Percentiles rank a stretch among this genome's conserved stretches.
phyloP scores from a whole-genome alignment of 2,888 invertebrate genomes.

The Eupithecia inturbata region DNA sequence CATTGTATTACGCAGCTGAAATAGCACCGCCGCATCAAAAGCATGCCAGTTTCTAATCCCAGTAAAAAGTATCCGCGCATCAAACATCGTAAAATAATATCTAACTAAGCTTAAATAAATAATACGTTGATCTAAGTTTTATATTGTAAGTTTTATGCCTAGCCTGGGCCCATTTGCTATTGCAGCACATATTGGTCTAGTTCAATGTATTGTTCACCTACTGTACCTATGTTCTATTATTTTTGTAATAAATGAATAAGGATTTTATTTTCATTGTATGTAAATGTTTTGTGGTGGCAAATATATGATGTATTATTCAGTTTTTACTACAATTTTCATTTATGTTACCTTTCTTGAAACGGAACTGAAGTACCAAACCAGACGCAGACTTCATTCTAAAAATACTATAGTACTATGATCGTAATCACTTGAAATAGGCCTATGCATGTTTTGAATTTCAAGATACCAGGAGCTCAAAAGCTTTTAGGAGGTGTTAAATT shows the following conservation, averaged over 20 bases:
- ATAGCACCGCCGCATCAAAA: conserved; percentile 48
- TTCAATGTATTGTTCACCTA: no score
- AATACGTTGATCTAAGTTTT: neutral
- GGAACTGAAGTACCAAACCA: neutral
- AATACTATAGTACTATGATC: neutral
- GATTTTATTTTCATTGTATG: neutral
- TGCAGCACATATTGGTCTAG: neutral
- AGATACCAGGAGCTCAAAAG: conserved; percentile 28
- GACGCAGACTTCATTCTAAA: neutral
- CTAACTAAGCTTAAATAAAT: neutral
- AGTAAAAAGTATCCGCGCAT: conserved; percentile 16
- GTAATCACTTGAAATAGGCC: conserved; percentile 13
- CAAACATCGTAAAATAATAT: conserved; percentile 13
- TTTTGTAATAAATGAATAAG: neutral
- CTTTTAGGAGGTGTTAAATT: neutral
- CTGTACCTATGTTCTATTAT: neutral
- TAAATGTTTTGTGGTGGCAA: neutral
- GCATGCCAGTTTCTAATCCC: conserved; percentile 27
- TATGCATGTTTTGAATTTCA: conserved; percentile 15
- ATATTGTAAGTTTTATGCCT: neutral
- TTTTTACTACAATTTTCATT: neutral
- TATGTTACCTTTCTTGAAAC: neutral
- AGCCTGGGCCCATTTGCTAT: neutral
- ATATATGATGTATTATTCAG: neutral
- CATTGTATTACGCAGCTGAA: conserved; percentile 73